phyloP scores from a whole-genome alignment of 2,888 invertebrate species.

The Mythimna vitellina region DNA sequence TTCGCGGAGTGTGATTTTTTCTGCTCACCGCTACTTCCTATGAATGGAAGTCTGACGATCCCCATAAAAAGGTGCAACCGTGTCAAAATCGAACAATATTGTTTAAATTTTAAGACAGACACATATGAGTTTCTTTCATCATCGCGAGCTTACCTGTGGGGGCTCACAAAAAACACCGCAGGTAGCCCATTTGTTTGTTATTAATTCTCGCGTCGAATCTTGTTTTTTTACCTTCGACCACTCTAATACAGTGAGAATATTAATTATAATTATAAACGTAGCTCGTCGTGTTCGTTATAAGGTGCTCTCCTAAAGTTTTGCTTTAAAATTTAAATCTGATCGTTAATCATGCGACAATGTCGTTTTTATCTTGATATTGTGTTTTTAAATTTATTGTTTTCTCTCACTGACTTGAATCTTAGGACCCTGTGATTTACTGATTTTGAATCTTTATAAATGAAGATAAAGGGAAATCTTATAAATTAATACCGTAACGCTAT shows the following conservation, averaged over 20 bases:
- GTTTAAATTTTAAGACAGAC: slow-evolving; percentile 88
- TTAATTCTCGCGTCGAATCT: slow-evolving; percentile 90
- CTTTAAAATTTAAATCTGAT: slow-evolving; percentile 88
- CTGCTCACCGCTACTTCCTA: slow-evolving; percentile 78
- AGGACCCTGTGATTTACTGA: slow-evolving; percentile 70
- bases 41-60: slow-evolving; percentile 82
- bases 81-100: slow-evolving; percentile 88
- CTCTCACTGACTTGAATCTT: slow-evolving; percentile 67
- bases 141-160: slow-evolving; percentile 87
- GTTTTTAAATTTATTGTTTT: slow-evolving; percentile 76
- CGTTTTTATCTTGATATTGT: slow-evolving; percentile 85
- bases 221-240: slow-evolving; percentile 85
- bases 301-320: slow-evolving; percentile 83
- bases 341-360: slow-evolving; percentile 90
- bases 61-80: slow-evolving; percentile 87
- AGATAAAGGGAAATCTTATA: slow-evolving; percentile 47
- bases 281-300: slow-evolving; percentile 85
- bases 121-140: slow-evolving; percentile 88
- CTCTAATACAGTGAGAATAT: slow-evolving; percentile 90
- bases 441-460: slow-evolving; percentile 53
- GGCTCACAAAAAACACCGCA: slow-evolving; percentile 89
- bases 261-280: slow-evolving; percentile 91
- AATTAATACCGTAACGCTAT: slow-evolving; percentile 37
- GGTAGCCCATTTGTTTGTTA: slow-evolving; percentile 91
- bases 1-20: slow-evolving; percentile 73